Conservation (phyloP, 2,888 invertebrate species). For the Ceraclea dissimilis region DNA sequence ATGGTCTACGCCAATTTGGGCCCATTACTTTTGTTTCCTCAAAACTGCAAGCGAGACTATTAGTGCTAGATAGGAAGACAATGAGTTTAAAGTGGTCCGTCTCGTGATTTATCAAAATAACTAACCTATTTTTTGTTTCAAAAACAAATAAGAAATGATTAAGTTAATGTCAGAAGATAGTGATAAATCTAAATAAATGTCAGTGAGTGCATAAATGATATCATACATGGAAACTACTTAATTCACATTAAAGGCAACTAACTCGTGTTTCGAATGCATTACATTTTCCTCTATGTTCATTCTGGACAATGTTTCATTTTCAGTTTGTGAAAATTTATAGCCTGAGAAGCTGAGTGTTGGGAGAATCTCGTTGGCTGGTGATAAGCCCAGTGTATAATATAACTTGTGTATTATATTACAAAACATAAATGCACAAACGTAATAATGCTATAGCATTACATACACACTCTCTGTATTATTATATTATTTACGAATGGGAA, state of each 20-base stretch:
- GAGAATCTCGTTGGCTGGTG: neutral
- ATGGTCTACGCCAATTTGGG: too few relatives aligned
- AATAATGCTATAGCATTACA: neutral
- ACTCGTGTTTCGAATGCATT: conserved; percentile 2
- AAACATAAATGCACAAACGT: neutral
- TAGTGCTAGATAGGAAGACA: too few relatives aligned
- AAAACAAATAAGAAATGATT: neutral
- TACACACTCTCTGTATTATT: neutral
- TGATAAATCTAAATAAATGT: neutral
- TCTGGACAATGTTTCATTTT: conserved; percentile 1
- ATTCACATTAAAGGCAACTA: conserved; percentile 2
- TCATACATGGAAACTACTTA: conserved; percentile 1
- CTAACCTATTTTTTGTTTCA: neutral
- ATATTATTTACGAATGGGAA: neutral
- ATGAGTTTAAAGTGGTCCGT: too few relatives aligned
- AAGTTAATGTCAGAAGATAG: neutral
- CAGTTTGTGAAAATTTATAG: neutral
- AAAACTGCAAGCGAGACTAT: too few relatives aligned
- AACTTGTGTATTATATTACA: too few relatives aligned
- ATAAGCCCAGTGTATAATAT: neutral
- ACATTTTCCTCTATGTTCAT: neutral
- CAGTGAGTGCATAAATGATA: neutral
- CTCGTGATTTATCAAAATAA: neutral
- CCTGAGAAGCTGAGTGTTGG: conserved; percentile 1
- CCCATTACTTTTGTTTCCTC: too few relatives aligned